phyloP scores from a whole-genome alignment of 2,888 invertebrate species.

The Gandaritis pyraliata region DNA sequence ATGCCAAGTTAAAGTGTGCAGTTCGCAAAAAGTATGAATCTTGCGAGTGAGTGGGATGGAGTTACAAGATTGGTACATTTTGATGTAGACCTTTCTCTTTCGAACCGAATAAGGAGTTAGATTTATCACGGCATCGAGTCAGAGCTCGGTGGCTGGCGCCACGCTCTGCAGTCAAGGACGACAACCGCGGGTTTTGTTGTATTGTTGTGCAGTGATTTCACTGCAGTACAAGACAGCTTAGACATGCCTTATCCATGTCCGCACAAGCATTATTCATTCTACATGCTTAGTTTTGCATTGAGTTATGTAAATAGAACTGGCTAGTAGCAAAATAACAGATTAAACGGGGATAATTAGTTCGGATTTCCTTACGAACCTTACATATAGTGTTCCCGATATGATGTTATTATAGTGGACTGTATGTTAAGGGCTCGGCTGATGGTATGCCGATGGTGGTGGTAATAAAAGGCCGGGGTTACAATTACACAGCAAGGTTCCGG shows the following conservation, averaged over 20 bases:
- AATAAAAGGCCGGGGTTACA: too few species aligned
- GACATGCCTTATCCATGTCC: slow-evolving; percentile 35
- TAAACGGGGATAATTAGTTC: slow-evolving; percentile 13
- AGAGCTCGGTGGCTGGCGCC: slow-evolving; percentile 66
- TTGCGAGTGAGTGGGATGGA: slow-evolving; percentile 52
- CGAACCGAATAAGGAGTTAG: slow-evolving; percentile 54
- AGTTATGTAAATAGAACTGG: slow-evolving; percentile 13
- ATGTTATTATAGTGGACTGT: too few species aligned
- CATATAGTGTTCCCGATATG: too few species aligned
- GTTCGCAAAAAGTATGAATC: slow-evolving; percentile 43
- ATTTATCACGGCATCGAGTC: slow-evolving; percentile 46
- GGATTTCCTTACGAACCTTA: slow-evolving; percentile 7
- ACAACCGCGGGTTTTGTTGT: slow-evolving; percentile 53
- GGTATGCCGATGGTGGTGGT: too few species aligned
- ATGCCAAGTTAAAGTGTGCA: slow-evolving; percentile 39
- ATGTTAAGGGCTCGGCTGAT: too few species aligned
- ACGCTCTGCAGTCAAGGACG: slow-evolving; percentile 68
- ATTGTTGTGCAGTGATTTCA: slow-evolving; percentile 49
- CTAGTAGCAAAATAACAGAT: slow-evolving; percentile 11
- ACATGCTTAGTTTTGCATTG: slow-evolving; percentile 15
- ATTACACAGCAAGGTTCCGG: too few species aligned
- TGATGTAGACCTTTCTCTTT: slow-evolving; percentile 45
- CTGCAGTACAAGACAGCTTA: slow-evolving; percentile 38
- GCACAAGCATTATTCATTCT: slow-evolving; percentile 20
- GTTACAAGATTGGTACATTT: slow-evolving; percentile 36